Percentiles rank a stretch among this genome's conserved stretches.
These are phyloP conservation scores for Micrastur ruficollis DNA, from an alignment of 2,797 vertebrate genomes.

Conservation along the genomic window DNA sequence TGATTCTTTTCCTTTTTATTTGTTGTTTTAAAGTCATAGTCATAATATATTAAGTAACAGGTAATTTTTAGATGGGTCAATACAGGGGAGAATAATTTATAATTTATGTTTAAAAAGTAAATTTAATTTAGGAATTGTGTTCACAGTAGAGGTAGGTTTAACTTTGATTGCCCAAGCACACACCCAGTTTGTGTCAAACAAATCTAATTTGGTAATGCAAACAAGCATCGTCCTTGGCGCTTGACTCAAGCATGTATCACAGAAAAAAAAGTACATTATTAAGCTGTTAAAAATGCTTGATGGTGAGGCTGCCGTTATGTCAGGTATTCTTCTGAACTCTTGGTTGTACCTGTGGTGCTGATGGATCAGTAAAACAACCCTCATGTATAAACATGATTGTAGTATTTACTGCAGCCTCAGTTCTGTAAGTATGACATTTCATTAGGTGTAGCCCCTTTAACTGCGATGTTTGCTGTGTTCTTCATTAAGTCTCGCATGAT, in stretches of 20 bases:
- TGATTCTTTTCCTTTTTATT: not conserved
- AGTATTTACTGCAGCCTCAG: not conserved
- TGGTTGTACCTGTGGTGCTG: not conserved
- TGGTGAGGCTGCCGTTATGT: not conserved
- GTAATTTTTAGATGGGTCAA: not conserved
- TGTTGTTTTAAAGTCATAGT: not conserved
- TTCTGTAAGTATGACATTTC: not conserved
- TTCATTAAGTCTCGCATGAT: not conserved
- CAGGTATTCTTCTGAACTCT: not conserved
- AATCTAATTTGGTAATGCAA: constrained; percentile 11
- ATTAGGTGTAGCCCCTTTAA: not conserved
- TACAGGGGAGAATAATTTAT: not conserved
- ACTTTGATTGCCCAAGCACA: not conserved
- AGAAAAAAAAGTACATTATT: not conserved
- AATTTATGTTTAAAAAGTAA: constrained; percentile 18
- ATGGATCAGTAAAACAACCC: not conserved
- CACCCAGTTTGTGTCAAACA: not conserved
- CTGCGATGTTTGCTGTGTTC: not conserved
- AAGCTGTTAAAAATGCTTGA: not conserved
- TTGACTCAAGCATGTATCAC: not conserved
- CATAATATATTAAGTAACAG: not conserved
- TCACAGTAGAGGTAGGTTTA: not conserved
- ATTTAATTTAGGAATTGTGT: constrained; percentile 6
- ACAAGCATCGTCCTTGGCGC: not conserved
- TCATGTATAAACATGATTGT: not conserved